Evolutionary conservation across 1,140 invertebrate species (phyloP).

Genomic region (Procambarus clarkii): DNA sequence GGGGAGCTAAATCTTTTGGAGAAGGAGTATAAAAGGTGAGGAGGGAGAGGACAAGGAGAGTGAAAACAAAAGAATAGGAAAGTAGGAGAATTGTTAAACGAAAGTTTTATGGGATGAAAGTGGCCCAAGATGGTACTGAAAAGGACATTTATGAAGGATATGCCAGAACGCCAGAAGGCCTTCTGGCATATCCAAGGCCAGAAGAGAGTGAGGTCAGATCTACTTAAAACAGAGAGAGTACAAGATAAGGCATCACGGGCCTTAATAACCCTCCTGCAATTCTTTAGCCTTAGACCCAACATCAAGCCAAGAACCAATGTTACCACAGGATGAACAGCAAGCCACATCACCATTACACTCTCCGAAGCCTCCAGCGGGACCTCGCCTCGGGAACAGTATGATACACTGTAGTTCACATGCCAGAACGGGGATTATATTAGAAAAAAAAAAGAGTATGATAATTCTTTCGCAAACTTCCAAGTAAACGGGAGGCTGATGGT

Average conservation of each 20-base stretch:
- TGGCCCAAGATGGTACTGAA: background rate
- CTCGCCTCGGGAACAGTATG: background rate
- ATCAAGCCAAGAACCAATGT: no score
- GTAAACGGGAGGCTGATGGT: background rate
- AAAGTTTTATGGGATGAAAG: background rate
- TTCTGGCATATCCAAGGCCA: no score
- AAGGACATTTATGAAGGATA: no score
- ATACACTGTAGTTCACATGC: background rate
- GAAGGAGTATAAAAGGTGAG: background rate
- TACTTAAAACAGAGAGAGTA: background rate
- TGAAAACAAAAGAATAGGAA: background rate
- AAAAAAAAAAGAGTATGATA: background rate
- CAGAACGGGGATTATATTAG: no score
- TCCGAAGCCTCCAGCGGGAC: no score
- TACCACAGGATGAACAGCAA: no score
- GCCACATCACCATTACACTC: no score
- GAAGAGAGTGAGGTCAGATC: background rate
- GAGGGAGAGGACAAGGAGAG: slow-evolving; percentile 11
- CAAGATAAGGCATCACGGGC: background rate
- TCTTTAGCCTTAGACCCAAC: no score
- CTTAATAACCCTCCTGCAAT: no score
- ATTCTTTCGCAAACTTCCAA: slow-evolving; percentile 24
- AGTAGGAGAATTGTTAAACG: background rate
- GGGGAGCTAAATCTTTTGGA: slow-evolving; percentile 4
- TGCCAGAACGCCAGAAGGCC: no score